Percentiles rank a stretch among this genome's conserved stretches.
Evolutionary conservation across 2,113 vertebrate genomes (phyloP).

Genomic region (Xenopus tropicalis): DNA sequence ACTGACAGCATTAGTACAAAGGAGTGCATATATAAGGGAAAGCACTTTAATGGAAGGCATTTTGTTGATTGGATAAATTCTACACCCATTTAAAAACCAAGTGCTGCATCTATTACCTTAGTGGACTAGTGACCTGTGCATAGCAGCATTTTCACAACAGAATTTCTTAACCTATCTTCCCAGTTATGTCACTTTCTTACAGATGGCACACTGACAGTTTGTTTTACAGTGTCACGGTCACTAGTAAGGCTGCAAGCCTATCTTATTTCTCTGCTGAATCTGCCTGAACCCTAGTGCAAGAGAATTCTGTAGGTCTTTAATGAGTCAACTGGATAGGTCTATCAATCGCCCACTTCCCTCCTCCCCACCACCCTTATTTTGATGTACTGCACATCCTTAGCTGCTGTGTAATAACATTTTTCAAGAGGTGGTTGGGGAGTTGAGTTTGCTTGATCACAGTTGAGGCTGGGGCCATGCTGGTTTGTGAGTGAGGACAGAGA

Average conservation of each 20-base stretch:
- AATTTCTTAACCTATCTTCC: too few species aligned
- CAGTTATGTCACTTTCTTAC: too few species aligned
- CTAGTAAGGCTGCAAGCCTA: conserved; percentile 4
- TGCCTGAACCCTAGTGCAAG: conserved; percentile 4
- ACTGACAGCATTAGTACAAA: too few species aligned
- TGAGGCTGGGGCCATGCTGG: background rate
- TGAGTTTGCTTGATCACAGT: conserved; percentile 36
- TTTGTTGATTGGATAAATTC: too few species aligned
- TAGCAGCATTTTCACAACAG: too few species aligned
- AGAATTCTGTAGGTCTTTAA: background rate
- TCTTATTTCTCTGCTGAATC: conserved; percentile 11
- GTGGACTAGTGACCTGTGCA: too few species aligned
- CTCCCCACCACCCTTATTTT: conserved; percentile 18
- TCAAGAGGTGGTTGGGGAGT: conserved; percentile 25
- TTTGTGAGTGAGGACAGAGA: conserved; percentile 40
- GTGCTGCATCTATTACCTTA: too few species aligned
- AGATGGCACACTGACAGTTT: too few species aligned
- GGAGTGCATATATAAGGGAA: too few species aligned
- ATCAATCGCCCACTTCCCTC: background rate
- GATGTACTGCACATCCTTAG: conserved; percentile 20
- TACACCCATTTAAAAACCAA: too few species aligned
- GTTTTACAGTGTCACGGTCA: background rate
- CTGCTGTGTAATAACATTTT: conserved; percentile 5
- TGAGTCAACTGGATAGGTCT: background rate
- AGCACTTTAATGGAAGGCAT: too few species aligned